phyloP scores from a whole-genome alignment of 2,113 vertebrate species.

The Microtus ochrogaster region DNA sequence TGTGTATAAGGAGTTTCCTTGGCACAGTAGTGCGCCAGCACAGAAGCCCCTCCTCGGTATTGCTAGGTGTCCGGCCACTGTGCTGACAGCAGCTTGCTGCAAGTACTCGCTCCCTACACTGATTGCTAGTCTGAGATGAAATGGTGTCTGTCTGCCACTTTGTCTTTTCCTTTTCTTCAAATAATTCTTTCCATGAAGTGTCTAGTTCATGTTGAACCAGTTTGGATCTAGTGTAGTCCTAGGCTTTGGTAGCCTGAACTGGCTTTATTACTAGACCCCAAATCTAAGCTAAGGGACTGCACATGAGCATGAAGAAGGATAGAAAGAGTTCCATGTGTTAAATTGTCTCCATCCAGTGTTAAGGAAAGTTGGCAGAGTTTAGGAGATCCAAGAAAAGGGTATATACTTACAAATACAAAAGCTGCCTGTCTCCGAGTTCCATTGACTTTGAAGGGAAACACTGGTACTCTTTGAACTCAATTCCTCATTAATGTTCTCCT shows the following conservation, averaged over 20 bases:
- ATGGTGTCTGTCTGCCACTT: not conserved
- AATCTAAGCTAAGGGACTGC: not conserved
- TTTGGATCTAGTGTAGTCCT: not conserved
- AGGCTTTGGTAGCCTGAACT: not conserved
- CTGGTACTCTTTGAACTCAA: not conserved
- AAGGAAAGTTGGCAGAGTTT: not conserved
- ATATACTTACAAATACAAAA: conserved; percentile 33
- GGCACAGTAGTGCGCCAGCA: not conserved
- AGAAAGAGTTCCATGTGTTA: not conserved
- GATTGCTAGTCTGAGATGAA: not conserved
- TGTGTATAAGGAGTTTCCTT: not conserved
- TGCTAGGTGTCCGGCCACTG: not conserved
- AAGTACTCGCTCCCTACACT: not conserved
- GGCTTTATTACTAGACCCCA: not conserved
- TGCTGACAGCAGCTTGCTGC: not conserved
- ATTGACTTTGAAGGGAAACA: conserved; percentile 10
- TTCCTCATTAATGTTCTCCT: conserved; percentile 33
- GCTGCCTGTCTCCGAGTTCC: conserved; percentile 23
- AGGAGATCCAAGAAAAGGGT: not conserved
- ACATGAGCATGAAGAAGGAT: not conserved
- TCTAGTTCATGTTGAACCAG: conserved; percentile 45
- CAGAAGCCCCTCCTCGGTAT: not conserved
- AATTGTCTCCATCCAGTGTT: not conserved
- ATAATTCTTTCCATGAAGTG: conserved; percentile 17
- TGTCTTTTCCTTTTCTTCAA: conserved; percentile 26